Base-by-base conservation (phyloP, 2,888 invertebrate species). In the Deilephila porcellus region DNA sequence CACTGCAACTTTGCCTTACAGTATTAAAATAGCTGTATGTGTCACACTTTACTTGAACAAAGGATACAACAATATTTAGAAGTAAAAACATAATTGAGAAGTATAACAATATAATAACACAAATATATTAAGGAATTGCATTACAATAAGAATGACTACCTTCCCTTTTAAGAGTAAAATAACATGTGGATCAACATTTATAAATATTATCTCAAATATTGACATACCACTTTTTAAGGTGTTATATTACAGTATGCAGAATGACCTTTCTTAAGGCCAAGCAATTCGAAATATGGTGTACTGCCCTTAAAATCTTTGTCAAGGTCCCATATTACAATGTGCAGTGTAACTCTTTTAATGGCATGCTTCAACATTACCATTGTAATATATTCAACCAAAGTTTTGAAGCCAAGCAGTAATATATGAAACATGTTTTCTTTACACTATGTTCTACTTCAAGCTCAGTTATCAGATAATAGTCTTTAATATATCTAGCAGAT, bases 301-400 rank as follows among this genome's bases (percentile, higher is more conserved):
- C 56, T 56, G 56, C 56, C 56, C n/a, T 56, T 56, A n/a, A 56
- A 56, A 4, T 56, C n/a, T 56, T 56, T 56, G n/a, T 56, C 56
- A n/a, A 56, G 5, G 6, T 56, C 56, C 56, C 17, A 56, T 56
- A 56, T 56, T 56, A 56, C 56, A 56, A 56, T 56, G 6, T 56
- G 56, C n/a, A 56, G n/a, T 56, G 56, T 6, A n/a, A 56, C n/a
- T 56, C n/a, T 56, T 56, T 19, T 56, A n/a, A 56, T 56, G 56
- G 56, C 56, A 6, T 6, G 56, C 14, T 56, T 56, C n/a, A 56
- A 56, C 19, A 56, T 56, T n/a, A 56, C 56, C 19, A 56, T n/a
- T 56, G 56, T 56, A 56, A 56, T 56, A 56, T 56, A n/a, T n/a
- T 56, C 56, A 56, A 56, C n/a, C 56, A 56, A 56, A n/a, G 56